These are phyloP conservation scores for Nebria brevicollis DNA, from an alignment of 2,888 invertebrate species.

Conservation along the genomic window DNA sequence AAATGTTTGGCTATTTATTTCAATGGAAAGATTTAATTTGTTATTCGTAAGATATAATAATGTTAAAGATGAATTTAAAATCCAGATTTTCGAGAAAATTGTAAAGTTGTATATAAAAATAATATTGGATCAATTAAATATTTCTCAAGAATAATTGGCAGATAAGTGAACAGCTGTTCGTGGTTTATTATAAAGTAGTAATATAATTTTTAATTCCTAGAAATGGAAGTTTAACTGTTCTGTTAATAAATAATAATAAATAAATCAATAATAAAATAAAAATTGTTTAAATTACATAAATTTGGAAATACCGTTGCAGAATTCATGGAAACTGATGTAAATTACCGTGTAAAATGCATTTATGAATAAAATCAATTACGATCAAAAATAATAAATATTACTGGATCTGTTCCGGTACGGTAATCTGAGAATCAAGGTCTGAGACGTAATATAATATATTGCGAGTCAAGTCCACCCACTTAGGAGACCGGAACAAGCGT, in stretches of 20 bases:
- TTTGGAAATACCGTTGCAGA: neutral
- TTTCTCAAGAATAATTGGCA: no score
- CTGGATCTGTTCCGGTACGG: constrained; percentile 6
- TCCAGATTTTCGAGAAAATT: no score
- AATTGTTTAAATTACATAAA: neutral
- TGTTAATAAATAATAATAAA: neutral
- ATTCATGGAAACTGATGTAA: neutral
- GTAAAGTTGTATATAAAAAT: no score
- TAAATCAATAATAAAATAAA: neutral
- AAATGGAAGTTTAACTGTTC: no score
- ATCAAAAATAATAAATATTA: neutral
- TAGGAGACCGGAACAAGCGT: constrained; percentile 3
- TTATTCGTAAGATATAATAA: no score
- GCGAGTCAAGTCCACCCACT: constrained; percentile 2
- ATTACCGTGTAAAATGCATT: neutral
- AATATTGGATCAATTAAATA: no score
- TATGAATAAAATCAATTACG: neutral
- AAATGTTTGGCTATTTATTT: no score
- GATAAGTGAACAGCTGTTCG: no score
- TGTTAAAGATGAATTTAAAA: no score
- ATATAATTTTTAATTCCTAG: no score
- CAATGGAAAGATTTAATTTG: no score
- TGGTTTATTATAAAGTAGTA: no score
- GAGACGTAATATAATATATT: neutral
- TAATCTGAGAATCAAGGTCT: neutral